phyloP scores from a whole-genome alignment of 2,888 invertebrate genomes.

The Hofmannophila pseudospretella region DNA sequence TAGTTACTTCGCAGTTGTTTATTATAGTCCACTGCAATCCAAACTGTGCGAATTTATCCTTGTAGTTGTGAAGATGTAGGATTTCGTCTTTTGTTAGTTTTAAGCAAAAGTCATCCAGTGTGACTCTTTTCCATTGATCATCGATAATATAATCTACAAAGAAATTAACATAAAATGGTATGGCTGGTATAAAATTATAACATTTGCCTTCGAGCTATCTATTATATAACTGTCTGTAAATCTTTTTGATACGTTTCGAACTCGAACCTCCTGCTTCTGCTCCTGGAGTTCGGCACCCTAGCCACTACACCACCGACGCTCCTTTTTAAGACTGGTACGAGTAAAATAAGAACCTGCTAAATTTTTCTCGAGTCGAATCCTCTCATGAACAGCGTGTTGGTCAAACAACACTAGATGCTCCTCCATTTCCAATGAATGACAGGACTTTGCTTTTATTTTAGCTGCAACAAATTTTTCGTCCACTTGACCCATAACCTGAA shows the following conservation, averaged over 20 bases:
- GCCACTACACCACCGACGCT: no score
- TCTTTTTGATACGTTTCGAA: no score
- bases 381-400: conserved; percentile 93
- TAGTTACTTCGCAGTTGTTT: conserved; percentile 52
- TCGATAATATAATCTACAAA: conserved; percentile 62
- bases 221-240: no score
- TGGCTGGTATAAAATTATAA: no score
- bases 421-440: conserved; percentile 37
- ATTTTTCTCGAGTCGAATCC: conserved; percentile 86
- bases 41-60: conserved; percentile 72
- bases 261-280: no score
- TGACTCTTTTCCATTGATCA: conserved; percentile 48
- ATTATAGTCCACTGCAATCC: conserved; percentile 74
- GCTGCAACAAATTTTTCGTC: conserved; percentile 85
- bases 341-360: conserved; percentile 42
- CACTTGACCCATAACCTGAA: conserved; percentile 84
- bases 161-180: no score
- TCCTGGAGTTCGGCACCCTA: no score
- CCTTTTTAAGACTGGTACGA: not conserved
- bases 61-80: conserved; percentile 71
- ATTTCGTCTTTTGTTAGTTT: conserved; percentile 64
- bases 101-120: conserved; percentile 40
- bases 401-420: conserved; percentile 84
- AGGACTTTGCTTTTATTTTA: conserved; percentile 36
- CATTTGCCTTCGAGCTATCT: no score